Conservation (phyloP, 2,113 vertebrate genomes). For the human region GRCh38 chr1:53925001-53925500, state of each 20-base stretch:
- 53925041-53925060: not conserved
- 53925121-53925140: not conserved
- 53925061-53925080: conserved; percentile 4
- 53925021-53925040: not conserved
- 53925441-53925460: no score
- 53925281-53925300: conserved; percentile 19
- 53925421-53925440: no score
- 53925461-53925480: no score
- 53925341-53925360: not conserved
- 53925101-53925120: not conserved
- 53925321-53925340: conserved; percentile 23
- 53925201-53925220: conserved; percentile 39
- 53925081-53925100: not conserved
- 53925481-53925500: no score
- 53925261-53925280: conserved; percentile 22
- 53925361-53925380: conserved; percentile 33
- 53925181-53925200: not conserved
- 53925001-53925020: not conserved
- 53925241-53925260: not conserved
- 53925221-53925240: not conserved
- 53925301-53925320: not conserved
- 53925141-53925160: not conserved
- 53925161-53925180: not conserved
- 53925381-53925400: no score
- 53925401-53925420: no score